phyloP scores from a whole-genome alignment of 2,888 invertebrate species.

The Myathropa florea region DNA sequence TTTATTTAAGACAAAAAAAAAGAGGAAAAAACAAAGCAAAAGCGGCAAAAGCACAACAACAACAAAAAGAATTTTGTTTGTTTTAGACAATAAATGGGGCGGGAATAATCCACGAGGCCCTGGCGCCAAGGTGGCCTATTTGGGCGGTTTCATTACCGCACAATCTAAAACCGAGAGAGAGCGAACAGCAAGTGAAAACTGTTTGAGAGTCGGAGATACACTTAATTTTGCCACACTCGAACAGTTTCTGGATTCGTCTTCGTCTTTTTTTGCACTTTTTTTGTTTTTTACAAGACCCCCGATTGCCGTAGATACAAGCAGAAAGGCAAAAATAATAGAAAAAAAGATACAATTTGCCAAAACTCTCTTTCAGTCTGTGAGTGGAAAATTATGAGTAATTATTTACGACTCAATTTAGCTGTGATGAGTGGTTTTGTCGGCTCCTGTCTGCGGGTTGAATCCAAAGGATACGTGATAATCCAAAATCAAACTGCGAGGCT shows the following conservation, averaged over 20 bases:
- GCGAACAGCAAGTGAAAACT: constrained; percentile 28
- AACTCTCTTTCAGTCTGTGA: not conserved
- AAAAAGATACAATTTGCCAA: constrained; percentile 4
- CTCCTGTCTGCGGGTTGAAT: constrained; percentile 37
- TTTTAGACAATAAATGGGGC: constrained; percentile 62
- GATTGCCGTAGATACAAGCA: no score
- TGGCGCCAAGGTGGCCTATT: constrained; percentile 70
- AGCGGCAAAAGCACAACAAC: not conserved
- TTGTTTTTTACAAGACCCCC: no score
- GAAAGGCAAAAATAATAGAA: no score
- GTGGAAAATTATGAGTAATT: constrained; percentile 54
- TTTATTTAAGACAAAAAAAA: constrained; percentile 51
- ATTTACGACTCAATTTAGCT: constrained; percentile 58
- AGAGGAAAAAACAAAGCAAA: not conserved
- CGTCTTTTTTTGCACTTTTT: not conserved
- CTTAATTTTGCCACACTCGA: not conserved
- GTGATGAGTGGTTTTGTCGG: constrained; percentile 42
- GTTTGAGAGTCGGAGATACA: not conserved
- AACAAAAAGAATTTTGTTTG: constrained; percentile 49
- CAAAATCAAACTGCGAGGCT: constrained; percentile 1
- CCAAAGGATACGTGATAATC: not conserved
- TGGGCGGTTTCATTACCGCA: constrained; percentile 68
- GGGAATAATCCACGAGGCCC: constrained; percentile 54
- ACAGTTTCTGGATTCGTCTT: not conserved
- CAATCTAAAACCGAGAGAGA: constrained; percentile 49